Percentiles rank a stretch among this genome's conserved stretches.
Evolutionary conservation across 1,140 invertebrate species (phyloP).

Genomic region (Hypothenemus hampei): DNA sequence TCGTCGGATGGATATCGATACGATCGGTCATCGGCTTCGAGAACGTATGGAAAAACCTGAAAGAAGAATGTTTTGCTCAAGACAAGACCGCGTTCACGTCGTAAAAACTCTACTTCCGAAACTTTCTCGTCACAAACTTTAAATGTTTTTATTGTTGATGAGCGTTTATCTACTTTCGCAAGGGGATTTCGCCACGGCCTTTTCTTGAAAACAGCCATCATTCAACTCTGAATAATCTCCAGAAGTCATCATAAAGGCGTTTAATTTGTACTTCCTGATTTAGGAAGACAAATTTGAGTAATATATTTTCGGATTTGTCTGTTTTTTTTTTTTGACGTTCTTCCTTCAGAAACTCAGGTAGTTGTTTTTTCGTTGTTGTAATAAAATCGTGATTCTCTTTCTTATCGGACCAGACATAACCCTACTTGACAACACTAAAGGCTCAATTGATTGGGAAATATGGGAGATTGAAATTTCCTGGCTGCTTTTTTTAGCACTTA

Average conservation of each 20-base stretch:
- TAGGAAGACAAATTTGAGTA: conserved; percentile 29
- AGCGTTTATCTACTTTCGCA: conserved; percentile 35
- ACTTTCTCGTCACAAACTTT: conserved; percentile 35
- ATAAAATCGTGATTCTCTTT: too few species aligned
- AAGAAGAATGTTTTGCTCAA: conserved; percentile 27
- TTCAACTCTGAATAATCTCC: conserved; percentile 26
- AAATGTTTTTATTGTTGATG: conserved; percentile 39
- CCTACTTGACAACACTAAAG: too few species aligned
- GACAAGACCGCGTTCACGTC: conserved; percentile 28
- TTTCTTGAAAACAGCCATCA: conserved; percentile 29
- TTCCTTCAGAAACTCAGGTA: conserved; percentile 7
- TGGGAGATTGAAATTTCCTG: too few species aligned
- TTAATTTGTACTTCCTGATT: conserved; percentile 32
- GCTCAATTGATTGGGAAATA: too few species aligned
- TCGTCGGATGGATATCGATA: too few species aligned
- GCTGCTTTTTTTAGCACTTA: too few species aligned
- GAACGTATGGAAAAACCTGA: conserved; percentile 32
- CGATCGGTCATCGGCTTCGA: conserved; percentile 17
- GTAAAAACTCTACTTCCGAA: conserved; percentile 34
- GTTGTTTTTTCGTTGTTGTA: conserved; percentile 19
- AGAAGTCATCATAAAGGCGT: conserved; percentile 30
- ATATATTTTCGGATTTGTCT: conserved; percentile 28
- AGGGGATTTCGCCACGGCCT: conserved; percentile 25
- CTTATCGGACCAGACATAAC: too few species aligned
- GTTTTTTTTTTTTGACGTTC: conserved; percentile 17